phyloP scores from a whole-genome alignment of 1,140 invertebrate species.

The Philotrypesis tridentata region DNA sequence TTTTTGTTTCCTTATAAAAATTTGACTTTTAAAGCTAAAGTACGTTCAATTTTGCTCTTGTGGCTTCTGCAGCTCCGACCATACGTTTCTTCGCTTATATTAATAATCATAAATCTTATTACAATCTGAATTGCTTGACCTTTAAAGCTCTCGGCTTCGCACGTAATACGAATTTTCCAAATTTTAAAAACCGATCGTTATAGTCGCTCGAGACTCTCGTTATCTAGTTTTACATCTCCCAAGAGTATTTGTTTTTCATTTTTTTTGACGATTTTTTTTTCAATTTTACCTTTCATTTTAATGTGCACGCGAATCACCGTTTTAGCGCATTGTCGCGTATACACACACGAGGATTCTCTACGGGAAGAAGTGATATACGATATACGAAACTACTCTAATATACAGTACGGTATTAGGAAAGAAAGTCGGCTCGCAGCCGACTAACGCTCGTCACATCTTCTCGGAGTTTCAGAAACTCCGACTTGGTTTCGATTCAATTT shows the following conservation, averaged over 20 bases:
- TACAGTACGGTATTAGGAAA: slow-evolving; percentile 3
- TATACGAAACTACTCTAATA: background rate
- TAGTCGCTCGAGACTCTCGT: background rate
- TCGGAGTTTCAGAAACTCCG: slow-evolving; percentile 19
- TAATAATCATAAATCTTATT: background rate
- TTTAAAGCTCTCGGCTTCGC: slow-evolving; percentile 17
- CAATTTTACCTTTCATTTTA: background rate
- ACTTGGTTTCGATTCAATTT: no score
- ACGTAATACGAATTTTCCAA: background rate
- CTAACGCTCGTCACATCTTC: background rate
- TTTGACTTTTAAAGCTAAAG: slow-evolving; percentile 49
- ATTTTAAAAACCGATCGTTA: background rate
- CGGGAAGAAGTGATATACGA: background rate
- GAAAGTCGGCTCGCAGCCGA: background rate
- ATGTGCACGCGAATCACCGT: background rate
- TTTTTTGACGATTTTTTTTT: background rate
- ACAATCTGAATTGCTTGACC: slow-evolving; percentile 33
- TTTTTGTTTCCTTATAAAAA: slow-evolving; percentile 49
- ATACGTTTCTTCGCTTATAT: slow-evolving; percentile 35
- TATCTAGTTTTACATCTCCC: background rate
- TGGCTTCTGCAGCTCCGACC: slow-evolving; percentile 43
- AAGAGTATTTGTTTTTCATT: slow-evolving; percentile 19
- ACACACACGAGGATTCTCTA: background rate
- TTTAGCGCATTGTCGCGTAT: background rate
- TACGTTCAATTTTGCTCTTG: slow-evolving; percentile 49